These are phyloP conservation scores for Lates calcarifer DNA, from an alignment of 2,113 vertebrate genomes.

Conservation along the genomic window DNA sequence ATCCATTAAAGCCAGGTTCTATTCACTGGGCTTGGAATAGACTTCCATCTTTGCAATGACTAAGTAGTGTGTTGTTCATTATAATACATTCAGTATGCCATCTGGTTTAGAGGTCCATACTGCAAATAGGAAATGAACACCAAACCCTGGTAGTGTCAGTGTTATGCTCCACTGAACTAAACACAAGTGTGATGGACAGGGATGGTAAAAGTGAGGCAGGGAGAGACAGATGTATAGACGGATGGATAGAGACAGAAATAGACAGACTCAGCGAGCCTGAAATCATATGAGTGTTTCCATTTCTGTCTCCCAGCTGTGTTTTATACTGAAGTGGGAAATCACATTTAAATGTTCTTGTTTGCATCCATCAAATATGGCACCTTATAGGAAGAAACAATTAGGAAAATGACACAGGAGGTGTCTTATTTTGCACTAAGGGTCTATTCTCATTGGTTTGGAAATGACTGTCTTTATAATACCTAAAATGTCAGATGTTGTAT, in stretches of 20 bases:
- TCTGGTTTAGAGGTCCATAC: conserved; percentile 34
- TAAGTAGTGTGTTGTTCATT: conserved; percentile 22
- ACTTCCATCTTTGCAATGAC: conserved; percentile 22
- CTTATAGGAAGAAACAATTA: neutral
- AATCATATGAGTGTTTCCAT: conserved; percentile 56
- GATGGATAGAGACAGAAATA: conserved; percentile 50
- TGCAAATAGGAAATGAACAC: conserved; percentile 28
- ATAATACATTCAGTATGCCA: conserved; percentile 18
- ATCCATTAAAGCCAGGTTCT: conserved; percentile 47
- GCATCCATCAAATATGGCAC: conserved; percentile 6
- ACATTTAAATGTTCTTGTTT: conserved; percentile 32
- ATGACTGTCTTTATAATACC: neutral
- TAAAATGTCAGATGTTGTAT: neutral
- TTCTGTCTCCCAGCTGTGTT: conserved; percentile 49
- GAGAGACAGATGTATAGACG: conserved; percentile 42
- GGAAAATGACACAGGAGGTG: neutral
- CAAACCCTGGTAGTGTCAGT: conserved; percentile 22
- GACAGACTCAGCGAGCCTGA: conserved; percentile 51
- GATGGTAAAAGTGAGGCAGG: conserved; percentile 25
- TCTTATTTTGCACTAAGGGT: neutral
- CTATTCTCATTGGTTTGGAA: neutral
- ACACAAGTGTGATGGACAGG: conserved; percentile 43
- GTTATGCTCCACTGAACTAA: conserved; percentile 26
- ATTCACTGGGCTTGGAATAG: conserved; percentile 19
- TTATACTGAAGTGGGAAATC: conserved; percentile 2